These are phyloP conservation scores for Campoplex capitator DNA, from an alignment of 2,888 invertebrate genomes.

Conservation along the genomic window DNA sequence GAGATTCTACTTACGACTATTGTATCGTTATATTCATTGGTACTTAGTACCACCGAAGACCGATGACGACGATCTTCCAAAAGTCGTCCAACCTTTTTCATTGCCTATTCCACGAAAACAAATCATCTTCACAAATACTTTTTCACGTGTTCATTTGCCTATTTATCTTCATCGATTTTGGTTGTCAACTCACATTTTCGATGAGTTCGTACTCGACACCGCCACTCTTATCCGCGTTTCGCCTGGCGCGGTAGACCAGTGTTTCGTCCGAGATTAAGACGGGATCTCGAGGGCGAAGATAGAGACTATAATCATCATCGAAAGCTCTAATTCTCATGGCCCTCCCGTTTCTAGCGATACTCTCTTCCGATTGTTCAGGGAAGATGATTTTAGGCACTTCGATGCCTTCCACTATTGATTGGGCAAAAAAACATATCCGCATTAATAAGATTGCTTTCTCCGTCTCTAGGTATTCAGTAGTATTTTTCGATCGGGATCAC, in stretches of 20 bases:
- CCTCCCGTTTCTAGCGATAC: not conserved
- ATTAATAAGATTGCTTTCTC: too few relatives aligned
- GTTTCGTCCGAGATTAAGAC: not conserved
- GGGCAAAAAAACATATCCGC: too few relatives aligned
- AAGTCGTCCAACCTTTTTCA: not conserved
- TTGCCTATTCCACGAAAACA: not conserved
- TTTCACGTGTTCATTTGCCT: not conserved
- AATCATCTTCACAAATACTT: not conserved
- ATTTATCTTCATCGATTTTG: not conserved
- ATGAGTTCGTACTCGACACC: not conserved
- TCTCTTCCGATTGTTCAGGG: not conserved
- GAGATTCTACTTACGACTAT: not conserved
- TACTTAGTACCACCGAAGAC: conserved; percentile 9
- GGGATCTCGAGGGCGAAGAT: not conserved
- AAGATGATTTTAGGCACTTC: not conserved
- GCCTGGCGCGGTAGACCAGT: not conserved
- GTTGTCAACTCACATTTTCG: not conserved
- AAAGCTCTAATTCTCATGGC: not conserved
- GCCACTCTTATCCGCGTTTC: not conserved
- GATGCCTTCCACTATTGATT: not conserved
- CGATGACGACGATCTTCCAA: conserved; percentile 9
- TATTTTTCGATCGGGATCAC: not conserved
- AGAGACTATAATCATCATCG: not conserved
- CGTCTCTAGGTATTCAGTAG: too few relatives aligned
- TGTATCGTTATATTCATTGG: not conserved